Conservation (phyloP, 2,888 invertebrate genomes). For the Merodon equestris region DNA sequence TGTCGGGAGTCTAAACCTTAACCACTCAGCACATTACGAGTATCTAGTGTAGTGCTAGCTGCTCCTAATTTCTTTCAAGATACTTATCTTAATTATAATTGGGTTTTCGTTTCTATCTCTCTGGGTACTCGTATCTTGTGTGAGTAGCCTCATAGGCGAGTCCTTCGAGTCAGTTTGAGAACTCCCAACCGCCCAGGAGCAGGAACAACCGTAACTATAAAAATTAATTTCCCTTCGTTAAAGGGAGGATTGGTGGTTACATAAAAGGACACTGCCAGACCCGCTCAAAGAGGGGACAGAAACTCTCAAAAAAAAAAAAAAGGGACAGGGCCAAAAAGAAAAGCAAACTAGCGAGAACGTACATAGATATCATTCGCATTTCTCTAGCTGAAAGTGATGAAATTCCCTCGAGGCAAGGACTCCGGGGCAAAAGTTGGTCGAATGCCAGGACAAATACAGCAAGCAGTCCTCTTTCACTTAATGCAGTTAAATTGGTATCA, state of each 20-base stretch:
- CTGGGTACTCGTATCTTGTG: background rate
- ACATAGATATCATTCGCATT: conserved; percentile 2
- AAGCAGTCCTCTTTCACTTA: conserved; percentile 51
- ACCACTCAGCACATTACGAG: conserved; percentile 66
- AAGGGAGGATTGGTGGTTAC: conserved; percentile 65
- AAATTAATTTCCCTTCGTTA: conserved; percentile 68
- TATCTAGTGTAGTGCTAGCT: conserved; percentile 50
- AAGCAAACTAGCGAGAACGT: conserved; percentile 10
- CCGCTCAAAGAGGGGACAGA: conserved; percentile 40
- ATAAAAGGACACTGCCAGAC: conserved; percentile 66
- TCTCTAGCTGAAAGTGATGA: too few relatives aligned
- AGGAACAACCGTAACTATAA: conserved; percentile 63
- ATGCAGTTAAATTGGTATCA: conserved; percentile 65
- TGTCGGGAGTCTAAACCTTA: conserved; percentile 46
- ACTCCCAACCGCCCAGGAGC: conserved; percentile 5
- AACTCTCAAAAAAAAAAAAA: conserved; percentile 41
- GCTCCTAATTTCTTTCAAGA: conserved; percentile 67
- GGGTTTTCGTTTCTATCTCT: conserved; percentile 62
- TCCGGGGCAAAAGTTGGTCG: conserved; percentile 44
- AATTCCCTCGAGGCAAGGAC: background rate
- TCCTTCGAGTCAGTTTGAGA: conserved; percentile 11
- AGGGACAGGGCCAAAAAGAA: background rate
- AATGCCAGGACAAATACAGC: conserved; percentile 60
- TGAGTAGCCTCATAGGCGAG: conserved; percentile 13
- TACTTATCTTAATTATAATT: conserved; percentile 69